Evolutionary conservation across 2,888 invertebrate genomes (phyloP).

Genomic region (Orgyia antiqua): DNA sequence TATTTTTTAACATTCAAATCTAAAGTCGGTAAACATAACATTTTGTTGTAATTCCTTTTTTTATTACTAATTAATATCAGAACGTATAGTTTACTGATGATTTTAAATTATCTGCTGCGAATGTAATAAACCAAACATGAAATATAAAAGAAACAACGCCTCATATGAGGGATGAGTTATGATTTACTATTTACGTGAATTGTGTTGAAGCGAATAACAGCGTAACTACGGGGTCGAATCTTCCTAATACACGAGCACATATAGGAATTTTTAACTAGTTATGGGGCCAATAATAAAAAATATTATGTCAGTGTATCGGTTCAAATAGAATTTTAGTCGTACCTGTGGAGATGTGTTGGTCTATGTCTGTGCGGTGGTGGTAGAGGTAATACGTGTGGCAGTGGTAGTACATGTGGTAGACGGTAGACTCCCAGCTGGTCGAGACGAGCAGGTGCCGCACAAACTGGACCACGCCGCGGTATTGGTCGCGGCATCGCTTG

Average conservation of each 20-base stretch:
- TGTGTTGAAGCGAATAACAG: constrained; percentile 13
- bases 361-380: constrained; percentile 62
- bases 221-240: constrained; percentile 11
- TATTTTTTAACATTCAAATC: too few relatives aligned
- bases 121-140: neutral
- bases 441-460: constrained; percentile 75
- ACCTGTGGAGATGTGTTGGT: constrained; percentile 55
- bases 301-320: too few relatives aligned
- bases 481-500: constrained; percentile 73
- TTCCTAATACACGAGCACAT: neutral
- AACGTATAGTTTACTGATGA: too few relatives aligned
- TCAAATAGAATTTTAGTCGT: too few relatives aligned
- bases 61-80: too few relatives aligned
- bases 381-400: constrained; percentile 71
- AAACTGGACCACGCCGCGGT: constrained; percentile 63
- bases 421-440: constrained; percentile 84
- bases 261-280: neutral
- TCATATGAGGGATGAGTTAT: neutral
- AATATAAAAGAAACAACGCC: neutral
- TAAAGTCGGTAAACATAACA: too few relatives aligned
- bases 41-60: too few relatives aligned
- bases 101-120: too few relatives aligned
- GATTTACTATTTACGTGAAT: constrained; percentile 6
- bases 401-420: constrained; percentile 74
- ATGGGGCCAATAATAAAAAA: neutral